Evolutionary conservation across 2,888 invertebrate species (phyloP).

Genomic region (Diarsia brunnea): DNA sequence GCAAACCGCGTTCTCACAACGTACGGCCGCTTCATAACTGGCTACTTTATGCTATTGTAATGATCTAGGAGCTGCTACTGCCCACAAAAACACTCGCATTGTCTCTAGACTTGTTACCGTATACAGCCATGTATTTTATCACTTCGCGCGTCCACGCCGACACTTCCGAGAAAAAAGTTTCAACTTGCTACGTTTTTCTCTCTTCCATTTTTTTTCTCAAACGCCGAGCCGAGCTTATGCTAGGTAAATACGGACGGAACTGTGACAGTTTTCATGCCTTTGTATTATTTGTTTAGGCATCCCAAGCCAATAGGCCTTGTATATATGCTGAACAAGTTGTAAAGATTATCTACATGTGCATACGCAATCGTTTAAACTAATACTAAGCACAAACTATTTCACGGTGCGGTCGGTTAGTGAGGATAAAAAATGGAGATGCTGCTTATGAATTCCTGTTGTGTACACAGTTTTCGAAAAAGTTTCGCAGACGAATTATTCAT

Average conservation of each 20-base stretch:
- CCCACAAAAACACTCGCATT: slow-evolving; percentile 86
- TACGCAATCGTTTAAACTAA: slow-evolving; percentile 69
- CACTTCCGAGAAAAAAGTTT: slow-evolving; percentile 80
- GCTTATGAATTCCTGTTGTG: slow-evolving; percentile 85
- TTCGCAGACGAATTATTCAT: slow-evolving; percentile 86
- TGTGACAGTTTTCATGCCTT: slow-evolving; percentile 71
- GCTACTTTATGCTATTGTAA: slow-evolving; percentile 89
- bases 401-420: slow-evolving; percentile 75
- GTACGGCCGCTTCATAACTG: slow-evolving; percentile 85
- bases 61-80: slow-evolving; percentile 85
- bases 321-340: slow-evolving; percentile 53
- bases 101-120: slow-evolving; percentile 85
- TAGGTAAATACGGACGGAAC: slow-evolving; percentile 68
- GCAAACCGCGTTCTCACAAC: slow-evolving; percentile 80
- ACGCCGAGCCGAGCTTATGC: slow-evolving; percentile 59
- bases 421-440: slow-evolving; percentile 77
- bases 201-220: slow-evolving; percentile 60
- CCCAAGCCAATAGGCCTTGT: slow-evolving; percentile 45
- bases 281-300: slow-evolving; percentile 68
- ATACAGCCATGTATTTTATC: slow-evolving; percentile 79
- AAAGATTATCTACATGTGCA: slow-evolving; percentile 58
- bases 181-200: slow-evolving; percentile 61
- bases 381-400: slow-evolving; percentile 72
- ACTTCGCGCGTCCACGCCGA: slow-evolving; percentile 78
- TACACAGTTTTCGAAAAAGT: slow-evolving; percentile 86